Evolutionary conservation across 2,888 invertebrate genomes (phyloP), one percentile per base, ranked within the genome.

Genomic region (Hyposoter didymator): DNA sequence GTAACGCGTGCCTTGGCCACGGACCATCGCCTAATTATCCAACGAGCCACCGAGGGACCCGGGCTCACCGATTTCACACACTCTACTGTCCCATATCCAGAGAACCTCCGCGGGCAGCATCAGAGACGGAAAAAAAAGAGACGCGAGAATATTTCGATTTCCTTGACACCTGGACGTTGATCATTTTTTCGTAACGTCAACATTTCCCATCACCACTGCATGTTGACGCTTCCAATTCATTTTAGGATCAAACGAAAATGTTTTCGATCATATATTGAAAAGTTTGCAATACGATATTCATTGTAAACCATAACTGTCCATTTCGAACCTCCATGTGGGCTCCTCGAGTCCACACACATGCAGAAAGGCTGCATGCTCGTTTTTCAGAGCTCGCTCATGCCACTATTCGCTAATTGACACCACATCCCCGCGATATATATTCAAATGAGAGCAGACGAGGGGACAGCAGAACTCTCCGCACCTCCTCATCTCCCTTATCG

Each of bases 351-450:
- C 19, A 74, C 85, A 84, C 82, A 39, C 39, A 39, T 39, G 39
- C 8, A 39, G 8, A 39, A 39, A 39, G 39, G 72, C 85, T 70
- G 70, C n/a, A n/a, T n/a, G n/a, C 78, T 85, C 85, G 72, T 64
- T 74, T 80, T 76, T 62, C n/a, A 78, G 45, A 78, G 45, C 74
- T 78, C 66, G 73, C 69, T 55, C 52, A 70, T 62, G 64, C 32
- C 55, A 67, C 49, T 22, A 78, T 84, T 49, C 84, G 87, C 90
- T 90, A 91, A 91, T 90, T 90, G 91, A 90, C 89, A 88, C 85
- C 81, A 73, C 35, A 62, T 80, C 73, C 59, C 78, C 78, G 87
- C 78, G 87, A 87, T 87, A 85, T 85, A 85, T 85, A 85, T 82
- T 78, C 85, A 84, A 87, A 87, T 74, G 78, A 84, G 76, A 85